Evolutionary conservation across 2,797 vertebrate species (phyloP), one percentile per base, ranked within the genome.

Genomic region (Lepus townsendii): DNA sequence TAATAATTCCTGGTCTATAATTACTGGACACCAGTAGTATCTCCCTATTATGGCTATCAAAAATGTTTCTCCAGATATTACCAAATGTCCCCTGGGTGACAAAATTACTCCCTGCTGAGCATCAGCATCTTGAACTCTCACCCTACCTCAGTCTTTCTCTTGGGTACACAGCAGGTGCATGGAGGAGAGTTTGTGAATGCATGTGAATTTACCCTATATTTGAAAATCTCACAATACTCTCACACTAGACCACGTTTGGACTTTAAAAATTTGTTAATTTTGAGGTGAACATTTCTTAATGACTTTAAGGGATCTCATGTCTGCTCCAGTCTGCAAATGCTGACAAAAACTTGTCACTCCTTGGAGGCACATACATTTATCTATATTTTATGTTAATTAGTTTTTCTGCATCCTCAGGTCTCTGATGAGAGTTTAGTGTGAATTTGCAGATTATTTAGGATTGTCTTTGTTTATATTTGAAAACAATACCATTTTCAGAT

Each of bases 381-480:
- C 66, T 78, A 72, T 54, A 62, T 22, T 87, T 90, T 19, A 4
- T 17, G 11, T 92, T 60, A 69, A 16, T n/a, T 78, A 69, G 4
- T 42, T 19, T 47, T 12, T 14, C 22, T 24, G 27, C 60, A 50
- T 52, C 68, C 66, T 85, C 7, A 35, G 30, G 12, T 92, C 11
- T 71, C 7, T 62, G 35, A 13, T 17, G 30, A n/a, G 47, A 73
- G 3, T 60, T 90, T 66, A 52, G 79, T 83, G 14, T 72, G 47
- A 54, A 80, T 90, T 65, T 60, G 5, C 7, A 42, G 60, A 63
- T 63, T 75, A 92, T 57, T 57, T 42, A 71, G 62, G 32, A 72
- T 78, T 22, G 65, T 42, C 68, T 77, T 80, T 92, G 13, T 88
- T 54, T 94, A 26, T 27, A 3, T 84, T 52, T 91, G 68, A 47